These are phyloP conservation scores for Ardeotis arabs DNA, from an alignment of 2,113 vertebrate genomes.

Conservation along the genomic window DNA sequence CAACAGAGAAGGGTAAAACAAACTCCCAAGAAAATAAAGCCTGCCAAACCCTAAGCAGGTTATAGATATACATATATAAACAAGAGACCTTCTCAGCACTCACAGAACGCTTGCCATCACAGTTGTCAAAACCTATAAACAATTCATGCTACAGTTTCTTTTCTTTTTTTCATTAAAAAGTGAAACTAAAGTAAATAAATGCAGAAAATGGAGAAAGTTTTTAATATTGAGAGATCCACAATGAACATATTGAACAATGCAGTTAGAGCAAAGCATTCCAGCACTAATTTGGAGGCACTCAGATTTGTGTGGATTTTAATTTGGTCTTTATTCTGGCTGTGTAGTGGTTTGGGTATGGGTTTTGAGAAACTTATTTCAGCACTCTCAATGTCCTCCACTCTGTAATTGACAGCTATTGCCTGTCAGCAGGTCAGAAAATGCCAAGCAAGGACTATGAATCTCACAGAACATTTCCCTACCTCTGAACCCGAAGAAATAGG, in stretches of 20 bases:
- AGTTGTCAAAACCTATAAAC: conserved; percentile 5
- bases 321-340: not conserved
- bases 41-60: not conserved
- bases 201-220: not conserved
- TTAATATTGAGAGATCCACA: not conserved
- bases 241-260: not conserved
- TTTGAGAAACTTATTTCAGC: not conserved
- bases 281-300: not conserved
- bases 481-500: not conserved
- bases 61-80: not conserved
- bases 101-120: not conserved
- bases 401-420: not conserved
- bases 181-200: not conserved
- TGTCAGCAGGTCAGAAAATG: conserved; percentile 1
- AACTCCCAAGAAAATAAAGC: not conserved
- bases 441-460: not conserved
- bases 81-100: not conserved
- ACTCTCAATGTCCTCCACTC: not conserved
- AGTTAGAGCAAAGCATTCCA: not conserved
- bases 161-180: not conserved
- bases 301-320: not conserved
- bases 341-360: not conserved
- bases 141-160: not conserved
- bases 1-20: not conserved
- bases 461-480: not conserved